Conservation (phyloP, 2,888 invertebrate genomes). For the Drosophila fulvimacula region DNA sequence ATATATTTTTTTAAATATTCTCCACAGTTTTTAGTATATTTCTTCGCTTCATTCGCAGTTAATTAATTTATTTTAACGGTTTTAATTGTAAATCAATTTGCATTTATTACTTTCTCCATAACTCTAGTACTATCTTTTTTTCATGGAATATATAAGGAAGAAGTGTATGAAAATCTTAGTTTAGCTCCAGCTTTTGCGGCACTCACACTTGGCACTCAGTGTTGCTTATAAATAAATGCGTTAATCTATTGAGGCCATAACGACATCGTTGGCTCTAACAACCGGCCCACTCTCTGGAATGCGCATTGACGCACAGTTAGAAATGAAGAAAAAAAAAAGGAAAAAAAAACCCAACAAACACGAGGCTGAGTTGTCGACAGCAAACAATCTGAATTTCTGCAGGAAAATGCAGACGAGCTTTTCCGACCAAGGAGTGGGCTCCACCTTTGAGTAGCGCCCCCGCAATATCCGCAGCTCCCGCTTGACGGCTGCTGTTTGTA, state of each 20-base stretch:
- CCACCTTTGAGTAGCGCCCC: slow-evolving; percentile 22
- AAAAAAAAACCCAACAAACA: slow-evolving; percentile 36
- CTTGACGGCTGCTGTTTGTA: slow-evolving; percentile 51
- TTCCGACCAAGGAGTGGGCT: slow-evolving; percentile 15
- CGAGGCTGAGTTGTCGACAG: slow-evolving; percentile 54
- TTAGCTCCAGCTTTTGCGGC: neutral
- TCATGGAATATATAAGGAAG: neutral
- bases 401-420: slow-evolving; percentile 48
- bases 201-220: slow-evolving; percentile 29
- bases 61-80: too few species aligned
- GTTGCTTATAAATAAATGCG: slow-evolving; percentile 54
- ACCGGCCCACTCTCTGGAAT: slow-evolving; percentile 7
- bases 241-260: slow-evolving; percentile 60
- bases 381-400: slow-evolving; percentile 54
- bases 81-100: too few species aligned
- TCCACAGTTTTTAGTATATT: neutral
- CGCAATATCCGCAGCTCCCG: slow-evolving; percentile 13
- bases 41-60: too few species aligned
- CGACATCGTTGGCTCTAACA: slow-evolving; percentile 26
- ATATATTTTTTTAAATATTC: neutral
- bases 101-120: too few species aligned
- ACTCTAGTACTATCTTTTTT: neutral
- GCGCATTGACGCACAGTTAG: slow-evolving; percentile 42
- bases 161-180: neutral
- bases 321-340: slow-evolving; percentile 3